These are phyloP conservation scores for Stomatorhinus walkeri DNA, from an alignment of 2,797 vertebrate species.

Conservation along the genomic window DNA sequence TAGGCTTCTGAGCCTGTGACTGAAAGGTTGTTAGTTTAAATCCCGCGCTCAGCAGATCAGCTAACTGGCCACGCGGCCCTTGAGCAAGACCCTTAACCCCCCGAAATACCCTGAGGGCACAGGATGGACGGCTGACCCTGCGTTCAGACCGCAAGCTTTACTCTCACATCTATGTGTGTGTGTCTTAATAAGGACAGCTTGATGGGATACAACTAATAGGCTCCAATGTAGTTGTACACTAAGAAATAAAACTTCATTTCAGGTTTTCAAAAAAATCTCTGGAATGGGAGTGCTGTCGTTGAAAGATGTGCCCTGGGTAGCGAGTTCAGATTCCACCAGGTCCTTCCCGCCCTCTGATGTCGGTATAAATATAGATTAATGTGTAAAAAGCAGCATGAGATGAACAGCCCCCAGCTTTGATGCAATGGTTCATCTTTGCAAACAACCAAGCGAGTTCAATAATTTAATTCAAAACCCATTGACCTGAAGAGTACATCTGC, in stretches of 20 bases:
- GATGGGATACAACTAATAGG: background rate
- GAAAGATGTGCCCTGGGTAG: background rate
- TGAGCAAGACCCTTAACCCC: background rate
- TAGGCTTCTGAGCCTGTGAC: background rate
- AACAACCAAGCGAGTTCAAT: background rate
- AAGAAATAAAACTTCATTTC: background rate
- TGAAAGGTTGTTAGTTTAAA: background rate
- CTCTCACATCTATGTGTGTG: background rate
- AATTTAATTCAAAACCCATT: conserved; percentile 8
- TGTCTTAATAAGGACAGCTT: background rate
- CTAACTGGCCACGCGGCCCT: background rate
- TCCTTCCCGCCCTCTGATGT: background rate
- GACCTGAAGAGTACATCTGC: conserved; percentile 4
- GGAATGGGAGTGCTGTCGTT: background rate
- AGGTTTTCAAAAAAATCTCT: background rate
- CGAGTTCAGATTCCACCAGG: background rate
- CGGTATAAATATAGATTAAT: background rate
- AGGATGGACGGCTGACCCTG: background rate
- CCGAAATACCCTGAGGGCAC: background rate
- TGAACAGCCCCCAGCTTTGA: background rate
- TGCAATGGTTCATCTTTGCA: background rate
- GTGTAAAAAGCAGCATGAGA: conserved; percentile 1
- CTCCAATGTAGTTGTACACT: background rate
- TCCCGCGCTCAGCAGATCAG: background rate
- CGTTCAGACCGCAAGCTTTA: background rate